phyloP scores from a whole-genome alignment of 1,140 invertebrate genomes.

The Drosophila rhopaloa region DNA sequence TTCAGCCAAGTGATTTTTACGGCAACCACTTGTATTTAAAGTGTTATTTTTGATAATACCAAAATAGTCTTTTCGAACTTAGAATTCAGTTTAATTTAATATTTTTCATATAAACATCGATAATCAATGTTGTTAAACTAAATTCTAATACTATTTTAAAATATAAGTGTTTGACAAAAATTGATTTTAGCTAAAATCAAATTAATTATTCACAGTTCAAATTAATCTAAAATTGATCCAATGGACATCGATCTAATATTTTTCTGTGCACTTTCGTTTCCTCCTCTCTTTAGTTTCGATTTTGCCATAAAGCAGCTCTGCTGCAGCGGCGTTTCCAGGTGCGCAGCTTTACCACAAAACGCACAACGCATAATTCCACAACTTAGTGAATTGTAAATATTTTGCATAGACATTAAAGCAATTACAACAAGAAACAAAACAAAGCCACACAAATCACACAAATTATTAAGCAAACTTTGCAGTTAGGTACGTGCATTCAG shows the following conservation, averaged over 20 bases:
- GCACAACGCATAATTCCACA: constrained; percentile 51
- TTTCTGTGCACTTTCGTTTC: constrained; percentile 6
- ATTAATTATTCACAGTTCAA: background rate
- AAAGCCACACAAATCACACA: constrained; percentile 31
- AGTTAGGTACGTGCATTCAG: constrained; percentile 53
- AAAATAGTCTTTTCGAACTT: background rate
- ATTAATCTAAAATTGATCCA: background rate
- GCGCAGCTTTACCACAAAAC: constrained; percentile 62
- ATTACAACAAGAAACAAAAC: constrained; percentile 29
- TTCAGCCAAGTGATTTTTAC: too few relatives aligned
- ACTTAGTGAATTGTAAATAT: constrained; percentile 80
- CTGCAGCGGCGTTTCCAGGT: constrained; percentile 29
- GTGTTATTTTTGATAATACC: background rate
- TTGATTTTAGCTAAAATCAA: background rate
- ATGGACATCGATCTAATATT: constrained; percentile 1
- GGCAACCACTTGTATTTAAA: too few relatives aligned
- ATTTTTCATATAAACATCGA: too few relatives aligned
- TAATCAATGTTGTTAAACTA: too few relatives aligned
- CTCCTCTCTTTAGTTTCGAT: constrained; percentile 61
- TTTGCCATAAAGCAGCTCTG: constrained; percentile 64
- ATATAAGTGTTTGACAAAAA: too few relatives aligned
- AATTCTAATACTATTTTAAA: too few relatives aligned
- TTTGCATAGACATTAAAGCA: constrained; percentile 58
- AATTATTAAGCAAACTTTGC: constrained; percentile 18
- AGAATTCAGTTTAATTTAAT: background rate